Evolutionary conservation across 2,888 invertebrate species (phyloP), one percentile per base, ranked within the genome.

Genomic region (Bombyx huttoni): DNA sequence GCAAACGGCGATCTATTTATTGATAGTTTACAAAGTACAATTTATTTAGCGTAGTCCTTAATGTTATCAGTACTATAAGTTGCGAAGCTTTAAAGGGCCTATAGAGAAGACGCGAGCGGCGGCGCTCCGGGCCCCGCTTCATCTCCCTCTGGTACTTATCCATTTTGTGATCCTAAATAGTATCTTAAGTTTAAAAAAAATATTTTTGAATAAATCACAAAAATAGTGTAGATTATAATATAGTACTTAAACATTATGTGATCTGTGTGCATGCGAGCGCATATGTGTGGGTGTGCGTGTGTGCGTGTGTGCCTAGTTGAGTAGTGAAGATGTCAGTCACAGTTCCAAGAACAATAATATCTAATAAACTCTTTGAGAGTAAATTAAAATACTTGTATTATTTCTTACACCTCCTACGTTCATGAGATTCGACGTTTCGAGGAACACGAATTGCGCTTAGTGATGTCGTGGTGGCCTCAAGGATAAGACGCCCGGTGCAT

Each of bases 311-410:
- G 51, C 13, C 53, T n/a, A 12, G 35, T 14, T 52, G 48, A 49
- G 50, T 54, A 52, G 50, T 54, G 48, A 70, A 75, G 71, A 67
- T 71, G 70, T 67, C 60, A 60, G 60, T 64, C 69, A 65, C 65
- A 70, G 81, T 82, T 81, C 81, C 66, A 81, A 81, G 81, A 82
- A 81, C 81, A 68, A 78, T 70, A 60, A 64, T 24, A 24, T 24
- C 24, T 66, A 78, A 68, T 68, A 75, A 66, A 80, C 81, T 82
- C 81, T 82, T 61, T 73, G 67, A 82, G 81, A 81, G 81, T 80
- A 59, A 52, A 60, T n/a, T n/a, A 50, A 33, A 7, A 5, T 49
- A 33, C 8, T n/a, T 40, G 48, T 51, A 51, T 35, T 34, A 13
- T 34, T 60, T 54, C 62, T 70, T 71, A 73, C 48, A 66, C 65